These are phyloP conservation scores for Leuciscus waleckii DNA, from an alignment of 2,797 vertebrate genomes.

Conservation along the genomic window DNA sequence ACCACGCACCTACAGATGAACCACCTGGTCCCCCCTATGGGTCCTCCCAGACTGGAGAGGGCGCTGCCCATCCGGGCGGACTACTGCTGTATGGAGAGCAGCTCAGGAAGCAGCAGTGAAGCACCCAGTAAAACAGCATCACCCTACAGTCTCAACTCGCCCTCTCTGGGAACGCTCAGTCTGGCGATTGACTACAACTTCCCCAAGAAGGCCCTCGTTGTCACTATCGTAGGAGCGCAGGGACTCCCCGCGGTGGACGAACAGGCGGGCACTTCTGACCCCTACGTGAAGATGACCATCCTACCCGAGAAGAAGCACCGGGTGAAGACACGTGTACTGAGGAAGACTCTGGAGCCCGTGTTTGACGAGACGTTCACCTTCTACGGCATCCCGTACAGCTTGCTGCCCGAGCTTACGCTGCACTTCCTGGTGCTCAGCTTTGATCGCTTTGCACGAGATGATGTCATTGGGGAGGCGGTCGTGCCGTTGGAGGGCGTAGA, in stretches of 20 bases:
- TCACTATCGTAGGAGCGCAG: constrained; percentile 89
- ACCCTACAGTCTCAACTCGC: constrained; percentile 81
- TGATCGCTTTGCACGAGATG: constrained; percentile 94
- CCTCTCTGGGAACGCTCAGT: constrained; percentile 82
- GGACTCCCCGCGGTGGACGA: constrained; percentile 93
- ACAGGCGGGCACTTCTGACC: constrained; percentile 89
- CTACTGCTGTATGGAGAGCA: constrained; percentile 86
- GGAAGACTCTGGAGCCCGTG: constrained; percentile 91
- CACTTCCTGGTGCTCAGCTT: constrained; percentile 97
- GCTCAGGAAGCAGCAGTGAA: constrained; percentile 78
- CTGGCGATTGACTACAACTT: constrained; percentile 97
- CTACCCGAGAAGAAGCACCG: constrained; percentile 95
- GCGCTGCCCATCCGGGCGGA: constrained; percentile 84
- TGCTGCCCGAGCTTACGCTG: constrained; percentile 90
- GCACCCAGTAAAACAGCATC: constrained; percentile 85
- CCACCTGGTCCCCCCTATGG: constrained; percentile 71
- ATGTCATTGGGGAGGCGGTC: constrained; percentile 93
- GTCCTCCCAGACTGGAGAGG: constrained; percentile 68
- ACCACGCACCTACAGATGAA: constrained; percentile 79
- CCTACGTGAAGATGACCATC: constrained; percentile 97
- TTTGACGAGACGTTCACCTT: constrained; percentile 99
- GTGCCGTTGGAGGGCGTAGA: constrained; percentile 91
- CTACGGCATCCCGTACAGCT: constrained; percentile 93
- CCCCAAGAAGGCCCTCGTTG: constrained; percentile 94
- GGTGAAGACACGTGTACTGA: constrained; percentile 94